phyloP scores from a whole-genome alignment of 1,140 invertebrate genomes.

The Heliothis virescens region DNA sequence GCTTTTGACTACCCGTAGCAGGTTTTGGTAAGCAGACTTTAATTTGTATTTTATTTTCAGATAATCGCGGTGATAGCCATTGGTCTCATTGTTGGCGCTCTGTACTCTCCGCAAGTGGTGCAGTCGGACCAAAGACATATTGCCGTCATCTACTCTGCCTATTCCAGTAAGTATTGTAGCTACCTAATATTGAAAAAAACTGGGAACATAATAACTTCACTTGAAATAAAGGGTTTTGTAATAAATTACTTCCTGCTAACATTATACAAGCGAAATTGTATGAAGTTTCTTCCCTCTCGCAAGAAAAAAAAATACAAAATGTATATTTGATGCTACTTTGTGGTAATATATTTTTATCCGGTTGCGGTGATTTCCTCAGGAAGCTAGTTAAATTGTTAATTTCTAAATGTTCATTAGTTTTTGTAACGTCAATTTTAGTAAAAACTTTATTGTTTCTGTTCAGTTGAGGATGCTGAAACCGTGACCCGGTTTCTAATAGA shows the following conservation, averaged over 20 bases:
- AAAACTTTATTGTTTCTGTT: neutral
- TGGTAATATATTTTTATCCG: too few species aligned
- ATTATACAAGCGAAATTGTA: too few species aligned
- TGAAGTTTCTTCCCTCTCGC: too few species aligned
- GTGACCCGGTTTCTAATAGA: slow-evolving; percentile 67
- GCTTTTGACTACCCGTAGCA: too few species aligned
- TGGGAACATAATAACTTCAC: too few species aligned
- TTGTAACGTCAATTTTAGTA: neutral
- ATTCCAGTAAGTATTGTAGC: slow-evolving; percentile 74
- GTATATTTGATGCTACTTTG: too few species aligned
- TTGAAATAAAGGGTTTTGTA: too few species aligned
- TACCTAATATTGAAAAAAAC: too few species aligned
- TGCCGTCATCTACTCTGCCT: slow-evolving; percentile 80
- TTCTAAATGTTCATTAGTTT: neutral
- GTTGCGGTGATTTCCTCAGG: too few species aligned
- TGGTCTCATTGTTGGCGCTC: slow-evolving; percentile 74
- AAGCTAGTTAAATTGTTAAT: neutral
- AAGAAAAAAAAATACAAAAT: too few species aligned
- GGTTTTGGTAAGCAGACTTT: too few species aligned
- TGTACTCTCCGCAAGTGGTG: slow-evolving; percentile 74
- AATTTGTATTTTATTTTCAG: slow-evolving; percentile 56
- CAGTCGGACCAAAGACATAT: slow-evolving; percentile 75
- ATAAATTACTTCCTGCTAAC: too few species aligned
- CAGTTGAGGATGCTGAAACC: slow-evolving; percentile 54
- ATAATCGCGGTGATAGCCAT: slow-evolving; percentile 76